Evolutionary conservation across 2,113 vertebrate species (phyloP).

Genomic region (Leucosticte australis): DNA sequence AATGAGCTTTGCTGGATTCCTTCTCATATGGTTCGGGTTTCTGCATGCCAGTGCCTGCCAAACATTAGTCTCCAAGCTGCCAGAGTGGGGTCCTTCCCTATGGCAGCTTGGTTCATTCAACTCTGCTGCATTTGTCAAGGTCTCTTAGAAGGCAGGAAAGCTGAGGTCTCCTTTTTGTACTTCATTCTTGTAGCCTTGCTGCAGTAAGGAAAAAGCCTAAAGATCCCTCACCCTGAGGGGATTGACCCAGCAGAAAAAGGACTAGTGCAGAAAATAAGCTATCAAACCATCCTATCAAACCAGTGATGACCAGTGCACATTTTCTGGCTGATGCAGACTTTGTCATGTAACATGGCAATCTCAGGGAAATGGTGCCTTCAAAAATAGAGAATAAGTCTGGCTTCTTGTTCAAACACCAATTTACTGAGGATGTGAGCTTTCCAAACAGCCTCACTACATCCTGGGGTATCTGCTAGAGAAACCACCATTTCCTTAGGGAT

Average conservation of each 20-base stretch:
- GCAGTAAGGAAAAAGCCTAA: background rate
- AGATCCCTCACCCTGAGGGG: background rate
- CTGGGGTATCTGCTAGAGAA: background rate
- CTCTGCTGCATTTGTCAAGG: background rate
- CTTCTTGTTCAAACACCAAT: background rate
- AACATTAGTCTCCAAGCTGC: background rate
- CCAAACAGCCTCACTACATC: background rate
- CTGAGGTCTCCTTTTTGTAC: background rate
- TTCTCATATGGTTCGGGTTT: background rate
- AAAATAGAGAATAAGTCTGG: background rate
- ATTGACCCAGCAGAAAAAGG: background rate
- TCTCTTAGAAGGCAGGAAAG: background rate
- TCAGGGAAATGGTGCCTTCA: background rate
- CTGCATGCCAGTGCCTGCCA: background rate
- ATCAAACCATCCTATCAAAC: background rate
- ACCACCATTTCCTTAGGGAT: background rate
- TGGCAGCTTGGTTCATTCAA: background rate
- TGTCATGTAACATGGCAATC: background rate
- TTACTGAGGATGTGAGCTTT: background rate
- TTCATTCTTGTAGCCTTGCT: background rate
- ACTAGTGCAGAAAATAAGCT: background rate
- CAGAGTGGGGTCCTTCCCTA: background rate
- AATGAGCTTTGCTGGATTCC: background rate
- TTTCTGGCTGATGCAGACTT: background rate
- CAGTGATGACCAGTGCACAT: background rate